Base-by-base conservation (phyloP, 1,140 invertebrate genomes). In the Aphaenogaster floridana region DNA sequence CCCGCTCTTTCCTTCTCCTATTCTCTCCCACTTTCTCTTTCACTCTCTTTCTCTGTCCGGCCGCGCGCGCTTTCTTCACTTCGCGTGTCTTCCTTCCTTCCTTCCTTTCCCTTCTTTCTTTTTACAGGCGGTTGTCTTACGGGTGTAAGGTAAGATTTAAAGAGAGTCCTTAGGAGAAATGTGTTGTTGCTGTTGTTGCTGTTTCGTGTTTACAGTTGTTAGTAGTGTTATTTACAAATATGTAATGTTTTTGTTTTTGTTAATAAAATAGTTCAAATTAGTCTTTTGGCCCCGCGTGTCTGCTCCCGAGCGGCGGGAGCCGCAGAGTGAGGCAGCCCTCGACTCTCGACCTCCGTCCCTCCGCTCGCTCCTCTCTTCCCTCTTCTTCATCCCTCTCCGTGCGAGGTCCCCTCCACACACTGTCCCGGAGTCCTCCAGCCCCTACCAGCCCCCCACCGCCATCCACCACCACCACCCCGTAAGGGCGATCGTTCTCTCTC, bases 271-370 rank as follows among this genome's bases (percentile, higher is more conserved):
- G 91, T 94, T 92, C 84, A 92, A 94, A 94, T 93, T 92, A 94
- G 92, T 93, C 87, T 92, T 78, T 94, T 95, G 95, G 95, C 94
- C 93, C 95, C 95, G 95, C 95, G 95, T 95, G 94, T 95, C 91
- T 95, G 95, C 95, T 95, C 95, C 95, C 95, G 95, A 95, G 95
- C 95, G 95, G 95, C 95, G 95, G 95, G 95, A 95, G 95, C 95
- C 95, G 95, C 95, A 95, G 95, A 95, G 95, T 95, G 95, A 95
- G 94, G 94, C 91, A 93, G 91, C 91, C 92, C 92, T 90, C 93
- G 90, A 94, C 88, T 91, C 89, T 90, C 91, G 90, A 93, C 91
- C 93, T 92, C 91, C 86, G 87, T 87, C 83, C 42, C 85, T 88
- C 86, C 92, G 66, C 87, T 87, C 89, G 79, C 88, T 69, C 85